Evolutionary conservation across 2,888 invertebrate species (phyloP).

Genomic region (Lithosia quadra): DNA sequence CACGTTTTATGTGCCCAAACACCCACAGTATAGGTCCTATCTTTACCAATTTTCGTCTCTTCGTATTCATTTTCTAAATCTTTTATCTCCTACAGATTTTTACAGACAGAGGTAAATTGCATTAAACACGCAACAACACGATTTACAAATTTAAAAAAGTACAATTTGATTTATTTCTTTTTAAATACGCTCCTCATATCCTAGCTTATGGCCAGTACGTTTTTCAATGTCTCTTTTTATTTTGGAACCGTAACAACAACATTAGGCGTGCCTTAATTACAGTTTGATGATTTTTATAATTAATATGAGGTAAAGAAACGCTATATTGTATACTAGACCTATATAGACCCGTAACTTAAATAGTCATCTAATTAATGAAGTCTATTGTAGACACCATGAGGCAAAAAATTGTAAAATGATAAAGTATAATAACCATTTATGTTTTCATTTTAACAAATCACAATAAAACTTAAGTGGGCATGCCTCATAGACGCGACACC

Average conservation of each 20-base stretch:
- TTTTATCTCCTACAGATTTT: not conserved
- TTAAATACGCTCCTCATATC: too few relatives aligned
- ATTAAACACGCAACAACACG: not conserved
- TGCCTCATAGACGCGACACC: conserved; percentile 36
- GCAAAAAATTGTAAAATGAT: not conserved
- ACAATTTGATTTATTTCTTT: too few relatives aligned
- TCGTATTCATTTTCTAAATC: not conserved
- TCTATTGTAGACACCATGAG: not conserved
- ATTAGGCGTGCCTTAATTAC: too few relatives aligned
- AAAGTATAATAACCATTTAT: not conserved
- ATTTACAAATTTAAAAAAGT: not conserved
- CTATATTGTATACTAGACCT: too few relatives aligned
- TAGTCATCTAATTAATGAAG: not conserved
- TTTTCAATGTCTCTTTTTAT: too few relatives aligned
- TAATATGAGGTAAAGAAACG: too few relatives aligned
- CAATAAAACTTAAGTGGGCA: conserved; percentile 11
- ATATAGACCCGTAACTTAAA: too few relatives aligned
- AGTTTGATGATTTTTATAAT: too few relatives aligned
- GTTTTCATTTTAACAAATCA: conserved; percentile 1
- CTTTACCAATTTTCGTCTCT: too few relatives aligned
- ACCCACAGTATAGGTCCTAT: too few relatives aligned
- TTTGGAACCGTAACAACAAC: too few relatives aligned
- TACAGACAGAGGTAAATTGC: not conserved
- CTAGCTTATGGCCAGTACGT: not conserved
- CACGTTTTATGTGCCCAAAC: too few relatives aligned